Base-by-base conservation (phyloP, 2,888 invertebrate genomes). In the Phaedon cochleariae region DNA sequence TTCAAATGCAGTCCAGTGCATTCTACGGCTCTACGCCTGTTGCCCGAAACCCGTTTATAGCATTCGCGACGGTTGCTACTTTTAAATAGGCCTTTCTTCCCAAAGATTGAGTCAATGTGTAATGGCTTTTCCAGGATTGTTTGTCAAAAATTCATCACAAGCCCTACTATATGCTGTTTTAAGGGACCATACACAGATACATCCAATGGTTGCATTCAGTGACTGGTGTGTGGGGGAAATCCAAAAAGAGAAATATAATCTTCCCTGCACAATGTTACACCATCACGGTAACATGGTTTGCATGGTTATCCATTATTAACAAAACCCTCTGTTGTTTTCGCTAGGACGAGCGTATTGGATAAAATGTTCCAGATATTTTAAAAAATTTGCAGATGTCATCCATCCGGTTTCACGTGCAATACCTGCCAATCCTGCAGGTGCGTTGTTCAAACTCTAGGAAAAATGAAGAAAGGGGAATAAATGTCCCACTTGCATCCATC, bases 251-350 rank as follows among this genome's bases (percentile, higher is more conserved):
- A 26, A 55, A 65, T 62, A 41, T 18, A 21, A 29, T 49, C 55
- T 45, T 64, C 34, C n/a, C 67, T 45, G 17, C 61, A 67, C 26
- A 64, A 29, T 20, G 26, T 62, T 7, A 68, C 54, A 22, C 59
- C 64, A 49, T 61, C 46, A 65, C 41, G 21, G 64, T 62, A 55
- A 68, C 37, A 55, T 68, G 64, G 4, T 41, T 59, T n/a, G 64
- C 64, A 52, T 68, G 62, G 48, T 65, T 68, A 37, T 68, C 65
- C 64, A 68, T 64, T 20, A 68, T 15, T 12, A 68, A 17, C 31
- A 64, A 31, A 9, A 63, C n/a, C n/a, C 51, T 34, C 18, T 15
- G 49, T 67, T 67, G 9, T 53, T 20, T 46, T 58, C 46, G 41
- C 54, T 54, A 21, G 60, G 60, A 12, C 58, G 52, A 6, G 58